Evolutionary conservation across 2,797 vertebrate genomes (phyloP), one percentile per base, ranked within the genome.

Genomic region (Ctenopoma multispine): DNA sequence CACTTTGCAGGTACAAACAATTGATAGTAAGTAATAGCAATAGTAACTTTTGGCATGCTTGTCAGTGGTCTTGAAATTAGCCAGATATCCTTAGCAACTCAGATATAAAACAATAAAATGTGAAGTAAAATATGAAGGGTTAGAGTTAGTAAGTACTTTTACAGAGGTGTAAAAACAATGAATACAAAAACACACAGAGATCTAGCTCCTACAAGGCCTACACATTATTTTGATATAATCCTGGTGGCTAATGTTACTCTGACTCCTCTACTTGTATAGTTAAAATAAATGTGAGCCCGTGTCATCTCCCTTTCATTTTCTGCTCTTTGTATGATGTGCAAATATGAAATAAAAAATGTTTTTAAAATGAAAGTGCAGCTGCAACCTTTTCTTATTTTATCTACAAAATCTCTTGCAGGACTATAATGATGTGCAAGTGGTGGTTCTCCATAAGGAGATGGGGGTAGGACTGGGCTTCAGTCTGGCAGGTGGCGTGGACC

Each of bases 401-500:
- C 5, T 24, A 4, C 31, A 6, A 40, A 44, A 47, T n/a, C 14
- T 66, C 34, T 67, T 66, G 31, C 75, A 96, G 94, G 89, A 93
- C 58, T 93, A 87, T 58, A 72, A 93, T 1, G 93, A 94, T 7
- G 91, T 96, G 21, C 90, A 95, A 49, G 95, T 96, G 63, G 93
- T 94, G 58, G 95, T 96, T 67, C 92, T 96, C 34, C 95, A 96
- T 75, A 96, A 96, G 75, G 95, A 96, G 4, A 58, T 92, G 7
- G 95, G 93, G 34, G 85, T 86, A 18, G 95, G 95, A 34, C 89
- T 96, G 13, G 95, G 95, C 62, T 95, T 96, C 87, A 96, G 93
- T 63, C 51, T 96, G 61, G 95, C 94, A 34, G 95, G 95, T 63
- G 95, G 95, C 4, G 78, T 88, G 58, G 95, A 96, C 83, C 94